Conservation (phyloP, 1,140 invertebrate species). For the Laupala kohalensis region DNA sequence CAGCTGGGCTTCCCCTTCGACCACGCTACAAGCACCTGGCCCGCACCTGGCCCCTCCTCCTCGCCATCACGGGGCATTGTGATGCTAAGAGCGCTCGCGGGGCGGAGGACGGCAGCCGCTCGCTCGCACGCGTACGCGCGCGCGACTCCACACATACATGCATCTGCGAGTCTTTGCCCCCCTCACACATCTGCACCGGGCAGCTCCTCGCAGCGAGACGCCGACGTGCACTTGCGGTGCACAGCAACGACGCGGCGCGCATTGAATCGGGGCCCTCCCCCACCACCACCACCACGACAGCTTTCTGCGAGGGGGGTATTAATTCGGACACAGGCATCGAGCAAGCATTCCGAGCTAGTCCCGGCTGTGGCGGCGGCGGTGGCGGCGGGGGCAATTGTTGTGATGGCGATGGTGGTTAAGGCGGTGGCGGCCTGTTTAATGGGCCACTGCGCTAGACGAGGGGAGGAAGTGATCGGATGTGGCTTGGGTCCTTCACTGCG, state of each 20-base stretch:
- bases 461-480: background rate
- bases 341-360: too few relatives aligned
- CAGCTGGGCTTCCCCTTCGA: background rate
- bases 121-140: too few relatives aligned
- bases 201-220: background rate
- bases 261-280: background rate
- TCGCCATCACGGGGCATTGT: background rate
- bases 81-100: background rate
- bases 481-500: too few relatives aligned
- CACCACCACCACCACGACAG: too few relatives aligned
- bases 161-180: background rate
- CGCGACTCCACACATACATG: background rate
- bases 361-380: too few relatives aligned
- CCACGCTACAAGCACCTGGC: too few relatives aligned
- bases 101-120: background rate
- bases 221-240: too few relatives aligned
- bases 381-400: too few relatives aligned
- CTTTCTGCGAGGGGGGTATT: background rate
- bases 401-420: background rate
- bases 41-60: background rate
- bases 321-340: background rate
- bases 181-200: background rate
- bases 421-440: background rate
- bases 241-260: background rate
- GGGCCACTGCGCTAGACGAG: too few relatives aligned